Base-by-base conservation (phyloP, 2,888 invertebrate genomes). In the Bugulina stolonifera region DNA sequence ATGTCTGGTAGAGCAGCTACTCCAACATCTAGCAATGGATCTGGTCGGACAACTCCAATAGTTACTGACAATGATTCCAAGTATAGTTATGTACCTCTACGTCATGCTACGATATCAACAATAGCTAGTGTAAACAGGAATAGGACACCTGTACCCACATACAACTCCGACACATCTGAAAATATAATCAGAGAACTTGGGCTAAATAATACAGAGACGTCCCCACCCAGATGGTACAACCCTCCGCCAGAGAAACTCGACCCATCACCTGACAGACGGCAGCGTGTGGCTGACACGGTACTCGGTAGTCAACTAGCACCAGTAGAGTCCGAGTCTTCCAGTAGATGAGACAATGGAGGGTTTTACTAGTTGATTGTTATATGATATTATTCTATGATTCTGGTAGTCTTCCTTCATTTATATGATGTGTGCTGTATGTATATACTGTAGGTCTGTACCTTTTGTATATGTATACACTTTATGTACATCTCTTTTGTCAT, bases 1-100 rank as follows among this genome's bases (percentile, higher is more conserved):
- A 23, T 55, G 3, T 14, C 55, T 55, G 23, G 22, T 18, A 55
- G 23, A 55, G 5, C 55, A 18, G 52, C 52, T 52, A 64, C 64
- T 14, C 64, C 64, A 14, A 64, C 64, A 27, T 5, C 5, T 3
- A 14, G 27, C 14, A 32, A 64, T 64, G 32, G 29, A 32, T 64
- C 32, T 64, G 64, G 27, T 14, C 25, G 64, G 32, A 27, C 22
- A 18, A 64, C 64, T 32, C 64, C 64, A 5, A n/a, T 64, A 64
- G 64, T 32, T 5, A 64, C 64, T 14, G 64, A 64, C n/a, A 64
- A 27, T 3, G 64, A 64, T 22, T 64, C 64, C 64, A 27, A 27
- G 27, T 64, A 64, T 64, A 64, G 64, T 64, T 64, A 64, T n/a
- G 64, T 64, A 32, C 64, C 64, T 27, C 27, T 64, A 32, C 64